Base-by-base conservation (phyloP, 2,888 invertebrate species). In the Conops quadrifasciatus region DNA sequence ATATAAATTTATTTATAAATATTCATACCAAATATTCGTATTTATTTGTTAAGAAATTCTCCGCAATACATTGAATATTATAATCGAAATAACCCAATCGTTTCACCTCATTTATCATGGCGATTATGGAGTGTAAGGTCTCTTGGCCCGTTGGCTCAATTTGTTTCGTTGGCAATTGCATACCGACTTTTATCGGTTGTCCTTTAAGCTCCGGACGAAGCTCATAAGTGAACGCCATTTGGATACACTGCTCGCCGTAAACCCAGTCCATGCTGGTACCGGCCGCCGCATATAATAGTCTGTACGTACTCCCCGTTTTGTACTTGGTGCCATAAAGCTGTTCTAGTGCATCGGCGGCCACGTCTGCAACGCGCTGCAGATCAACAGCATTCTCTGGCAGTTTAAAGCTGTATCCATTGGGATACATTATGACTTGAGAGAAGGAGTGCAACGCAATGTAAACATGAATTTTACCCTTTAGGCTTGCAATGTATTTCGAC, bases 381-480 rank as follows among this genome's bases (percentile, higher is more conserved):
- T 90, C 88, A 19, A 86, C 83, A 67, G 88, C 87, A 73, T 90
- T 89, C 26, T 86, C 87, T 0, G 88, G 82, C 71, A 89, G 88
- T 0, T 86, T 84, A 0, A 82, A 82, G 0, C 90, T 89, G 77
- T 92, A 89, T 0, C 93, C 93, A 81, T 91, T 93, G 0, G 94
- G 93, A 70, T 91, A 83, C 60, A 94, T 83, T 56, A 94, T 83
- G 56, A 91, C 86, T 80, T 94, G 93, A 0, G 92, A 90, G 79
- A 89, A 93, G 0, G 94, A 92, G 82, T 94, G 94, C 81, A 94
- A 90, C 0, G 91, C 89, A 4, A 94, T 80, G 81, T 93, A 94
- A 45, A 91, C 84, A 43, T 88, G 88, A 21, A 91, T 86, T 62
- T 87, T 84, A 15, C 86, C 83, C 47, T 87, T 85, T 59, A 91